Base-by-base conservation (phyloP, 2,113 vertebrate species). In the Anguilla rostrata region DNA sequence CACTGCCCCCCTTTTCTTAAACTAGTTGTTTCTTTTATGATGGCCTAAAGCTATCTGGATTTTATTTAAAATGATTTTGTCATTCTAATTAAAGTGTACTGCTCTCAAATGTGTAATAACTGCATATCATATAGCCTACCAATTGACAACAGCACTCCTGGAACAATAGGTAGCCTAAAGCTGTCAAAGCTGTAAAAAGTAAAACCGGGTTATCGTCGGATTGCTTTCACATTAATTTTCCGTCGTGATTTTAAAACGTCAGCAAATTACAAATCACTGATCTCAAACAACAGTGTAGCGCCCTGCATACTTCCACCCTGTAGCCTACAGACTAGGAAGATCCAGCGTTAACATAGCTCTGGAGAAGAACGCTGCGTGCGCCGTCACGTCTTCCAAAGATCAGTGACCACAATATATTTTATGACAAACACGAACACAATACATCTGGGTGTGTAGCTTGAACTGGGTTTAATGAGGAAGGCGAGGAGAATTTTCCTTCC, bases 391-490 rank as follows among this genome's bases (percentile, higher is more conserved):
- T 34, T 75, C 71, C 71, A 34, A 34, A 34, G 26, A 63, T 20
- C 22, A 34, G n/a, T 5, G n/a, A 75, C 71, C 71, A 75, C 71
- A 75, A 9, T 75, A 34, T 75, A 5, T 75, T n/a, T 75, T 75
- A 22, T 75, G 71, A 34, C 71, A 34, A 75, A 75, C 9, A 75
- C 71, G 71, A 11, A 75, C n/a, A 75, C 71, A 29, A 26, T 75
- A 75, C 75, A 60, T 84, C 8, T 16, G 41, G 63, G 43, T 78
- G 71, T 78, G 71, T 84, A n/a, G 63, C 12, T 7, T 29, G 34
- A 29, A 34, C 29, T 84, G 84, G 40, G 41, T 49, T n/a, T 71
- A 49, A 29, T 71, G 84, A 78, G 26, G n/a, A 84, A 41, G 41
- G 43, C 41, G 29, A 78, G 84, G 43, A 46, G 12, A 39, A 39